Conservation (phyloP, 2,113 vertebrate genomes). For the Gallinago media region DNA sequence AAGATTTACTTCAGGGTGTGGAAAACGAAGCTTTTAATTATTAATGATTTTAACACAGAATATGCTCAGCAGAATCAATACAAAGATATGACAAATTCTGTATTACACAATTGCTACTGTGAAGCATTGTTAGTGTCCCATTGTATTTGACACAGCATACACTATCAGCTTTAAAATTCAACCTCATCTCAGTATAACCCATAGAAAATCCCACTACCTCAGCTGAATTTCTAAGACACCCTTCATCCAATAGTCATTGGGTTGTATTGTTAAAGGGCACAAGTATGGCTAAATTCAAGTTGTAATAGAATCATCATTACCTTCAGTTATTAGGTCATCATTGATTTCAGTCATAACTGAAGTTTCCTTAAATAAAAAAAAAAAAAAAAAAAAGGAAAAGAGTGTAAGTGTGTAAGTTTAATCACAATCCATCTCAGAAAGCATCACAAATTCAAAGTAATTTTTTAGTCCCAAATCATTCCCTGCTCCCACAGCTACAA, state of each 20-base stretch:
- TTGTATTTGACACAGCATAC: neutral
- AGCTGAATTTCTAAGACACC: neutral
- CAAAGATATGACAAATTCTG: neutral
- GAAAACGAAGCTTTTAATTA: neutral
- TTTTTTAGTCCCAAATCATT: neutral
- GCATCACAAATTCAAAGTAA: neutral
- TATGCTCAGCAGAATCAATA: neutral
- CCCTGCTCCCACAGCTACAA: neutral
- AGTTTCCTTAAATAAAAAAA: constrained; percentile 22
- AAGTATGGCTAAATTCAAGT: neutral
- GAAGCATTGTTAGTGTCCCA: rapidly evolving
- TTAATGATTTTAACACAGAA: neutral
- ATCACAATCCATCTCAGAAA: neutral
- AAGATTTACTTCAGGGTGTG: neutral
- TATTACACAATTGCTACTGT: neutral
- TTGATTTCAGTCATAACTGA: constrained; percentile 58
- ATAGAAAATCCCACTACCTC: neutral
- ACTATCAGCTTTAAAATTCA: neutral
- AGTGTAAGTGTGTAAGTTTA: neutral
- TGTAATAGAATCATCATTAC: constrained; percentile 14
- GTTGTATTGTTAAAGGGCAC: neutral
- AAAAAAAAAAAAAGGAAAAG: neutral
- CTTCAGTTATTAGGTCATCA: constrained; percentile 74
- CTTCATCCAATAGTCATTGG: neutral
- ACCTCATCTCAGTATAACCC: neutral